phyloP scores from a whole-genome alignment of 2,888 invertebrate species.

The Bibio marci region DNA sequence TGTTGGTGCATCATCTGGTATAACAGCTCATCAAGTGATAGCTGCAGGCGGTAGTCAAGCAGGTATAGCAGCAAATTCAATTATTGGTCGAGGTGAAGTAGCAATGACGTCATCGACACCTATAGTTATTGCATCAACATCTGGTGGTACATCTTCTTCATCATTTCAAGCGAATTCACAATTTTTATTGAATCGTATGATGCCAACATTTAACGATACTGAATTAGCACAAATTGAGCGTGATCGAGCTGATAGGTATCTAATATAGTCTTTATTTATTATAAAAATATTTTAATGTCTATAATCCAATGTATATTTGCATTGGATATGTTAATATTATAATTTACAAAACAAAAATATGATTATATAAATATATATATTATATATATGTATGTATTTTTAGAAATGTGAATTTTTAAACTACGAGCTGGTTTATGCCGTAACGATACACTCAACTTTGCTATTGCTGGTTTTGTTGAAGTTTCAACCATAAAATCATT shows the following conservation, averaged over 20 bases:
- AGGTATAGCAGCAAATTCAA: neutral
- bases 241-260: slow-evolving; percentile 37
- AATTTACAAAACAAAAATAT: no score
- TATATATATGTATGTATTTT: no score
- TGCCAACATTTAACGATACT: slow-evolving; percentile 32
- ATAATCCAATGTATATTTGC: no score
- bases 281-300: neutral
- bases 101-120: neutral
- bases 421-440: no score
- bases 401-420: no score
- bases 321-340: no score
- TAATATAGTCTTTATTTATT: neutral
- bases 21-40: no score
- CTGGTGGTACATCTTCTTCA: slow-evolving; percentile 13
- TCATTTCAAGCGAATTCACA: slow-evolving; percentile 17
- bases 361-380: no score
- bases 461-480: no score
- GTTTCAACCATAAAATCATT: no score
- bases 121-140: slow-evolving; percentile 12
- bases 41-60: neutral
- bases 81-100: neutral
- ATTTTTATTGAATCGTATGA: slow-evolving; percentile 31
- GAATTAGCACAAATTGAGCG: slow-evolving; percentile 36
- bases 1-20: neutral
- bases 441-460: no score